Evolutionary conservation across 2,113 vertebrate genomes (phyloP).

Genomic region (Tupaia tana): DNA sequence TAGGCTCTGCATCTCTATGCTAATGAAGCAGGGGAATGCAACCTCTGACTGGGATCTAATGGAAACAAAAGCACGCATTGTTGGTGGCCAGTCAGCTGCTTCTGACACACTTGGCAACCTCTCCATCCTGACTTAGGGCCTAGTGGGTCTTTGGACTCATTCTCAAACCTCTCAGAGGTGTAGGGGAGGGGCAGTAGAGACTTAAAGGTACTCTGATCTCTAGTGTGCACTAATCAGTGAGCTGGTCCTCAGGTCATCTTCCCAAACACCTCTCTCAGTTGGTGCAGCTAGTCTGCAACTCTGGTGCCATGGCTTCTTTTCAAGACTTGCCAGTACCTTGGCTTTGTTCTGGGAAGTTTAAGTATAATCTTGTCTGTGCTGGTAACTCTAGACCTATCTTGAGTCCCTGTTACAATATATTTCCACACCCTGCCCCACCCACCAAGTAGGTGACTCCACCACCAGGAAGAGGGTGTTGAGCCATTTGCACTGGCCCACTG

Average conservation of each 20-base stretch:
- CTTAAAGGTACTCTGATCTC: not conserved
- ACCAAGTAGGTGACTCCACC: not conserved
- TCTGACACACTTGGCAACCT: not conserved
- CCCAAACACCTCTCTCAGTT: not conserved
- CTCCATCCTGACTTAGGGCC: not conserved
- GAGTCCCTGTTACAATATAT: not conserved
- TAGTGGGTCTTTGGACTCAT: not conserved
- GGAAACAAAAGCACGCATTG: not conserved
- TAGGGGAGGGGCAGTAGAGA: too few relatives aligned
- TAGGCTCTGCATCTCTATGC: not conserved
- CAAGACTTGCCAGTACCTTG: not conserved
- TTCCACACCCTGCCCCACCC: not conserved
- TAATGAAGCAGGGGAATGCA: not conserved
- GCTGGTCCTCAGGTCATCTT: not conserved
- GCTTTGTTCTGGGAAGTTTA: not conserved
- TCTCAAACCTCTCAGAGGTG: not conserved
- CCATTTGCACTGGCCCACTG: not conserved
- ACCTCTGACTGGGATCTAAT: not conserved
- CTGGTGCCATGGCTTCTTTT: not conserved
- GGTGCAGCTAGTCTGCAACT: not conserved
- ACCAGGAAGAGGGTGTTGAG: not conserved
- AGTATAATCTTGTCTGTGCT: not conserved
- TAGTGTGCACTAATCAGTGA: not conserved
- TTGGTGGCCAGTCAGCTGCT: not conserved
- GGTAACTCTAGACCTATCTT: slow-evolving; percentile 18